phyloP scores from a whole-genome alignment of 1,140 invertebrate genomes.

The Drosophila insularis region DNA sequence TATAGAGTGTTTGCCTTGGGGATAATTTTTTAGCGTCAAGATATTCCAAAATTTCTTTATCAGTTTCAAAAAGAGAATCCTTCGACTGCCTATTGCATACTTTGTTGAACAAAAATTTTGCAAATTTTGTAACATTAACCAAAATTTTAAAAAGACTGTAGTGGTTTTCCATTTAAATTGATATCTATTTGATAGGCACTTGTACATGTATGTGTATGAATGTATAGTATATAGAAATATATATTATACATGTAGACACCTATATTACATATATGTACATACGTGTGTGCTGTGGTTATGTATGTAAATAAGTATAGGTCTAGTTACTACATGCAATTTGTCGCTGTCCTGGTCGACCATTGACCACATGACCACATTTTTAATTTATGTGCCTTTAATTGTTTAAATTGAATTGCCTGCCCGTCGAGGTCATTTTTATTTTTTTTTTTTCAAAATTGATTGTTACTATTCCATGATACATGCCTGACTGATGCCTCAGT shows the following conservation, averaged over 20 bases:
- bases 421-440: conserved; percentile 42
- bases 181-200: no score
- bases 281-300: background rate
- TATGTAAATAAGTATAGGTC: conserved; percentile 26
- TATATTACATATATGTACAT: no score
- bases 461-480: conserved; percentile 14
- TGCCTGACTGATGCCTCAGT: conserved; percentile 30
- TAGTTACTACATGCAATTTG: conserved; percentile 62
- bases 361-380: conserved; percentile 61
- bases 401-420: conserved; percentile 65
- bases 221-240: background rate
- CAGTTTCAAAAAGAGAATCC: no score
- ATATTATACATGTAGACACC: no score
- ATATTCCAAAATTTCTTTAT: no score
- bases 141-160: no score
- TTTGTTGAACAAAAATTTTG: no score
- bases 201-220: background rate
- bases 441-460: background rate
- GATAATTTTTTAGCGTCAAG: no score
- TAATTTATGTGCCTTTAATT: conserved; percentile 78
- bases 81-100: no score
- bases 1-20: no score
- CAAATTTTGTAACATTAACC: no score
- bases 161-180: no score
- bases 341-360: conserved; percentile 47